Conservation (phyloP, 2,888 invertebrate genomes). For the Phymatocera aterrima region DNA sequence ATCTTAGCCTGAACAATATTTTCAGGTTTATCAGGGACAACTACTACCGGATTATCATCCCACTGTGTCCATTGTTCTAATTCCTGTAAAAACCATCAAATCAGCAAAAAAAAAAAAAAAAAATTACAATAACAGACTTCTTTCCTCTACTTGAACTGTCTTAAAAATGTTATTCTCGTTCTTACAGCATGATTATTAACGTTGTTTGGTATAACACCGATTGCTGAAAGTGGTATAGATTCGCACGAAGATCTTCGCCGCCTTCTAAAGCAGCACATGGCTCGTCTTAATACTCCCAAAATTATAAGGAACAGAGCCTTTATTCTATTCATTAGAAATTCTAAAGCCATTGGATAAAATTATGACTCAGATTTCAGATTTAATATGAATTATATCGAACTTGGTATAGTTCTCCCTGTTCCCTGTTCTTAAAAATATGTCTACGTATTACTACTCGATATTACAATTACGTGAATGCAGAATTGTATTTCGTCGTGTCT, state of each 20-base stretch:
- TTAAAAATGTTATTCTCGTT: not conserved
- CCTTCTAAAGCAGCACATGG: conserved; percentile 80
- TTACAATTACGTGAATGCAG: too few relatives aligned
- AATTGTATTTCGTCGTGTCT: too few relatives aligned
- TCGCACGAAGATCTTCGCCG: conserved; percentile 77
- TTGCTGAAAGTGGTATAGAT: conserved; percentile 77
- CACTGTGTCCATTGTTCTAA: conserved; percentile 79
- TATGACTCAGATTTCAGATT: too few relatives aligned
- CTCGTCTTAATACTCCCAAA: conserved; percentile 77
- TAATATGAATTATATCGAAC: too few relatives aligned
- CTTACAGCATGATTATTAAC: conserved; percentile 53
- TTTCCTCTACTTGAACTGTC: not conserved
- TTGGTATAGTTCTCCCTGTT: too few relatives aligned
- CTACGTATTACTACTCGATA: too few relatives aligned
- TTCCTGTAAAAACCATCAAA: conserved; percentile 61
- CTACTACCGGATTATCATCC: conserved; percentile 77
- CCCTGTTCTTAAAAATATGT: too few relatives aligned
- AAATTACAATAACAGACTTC: not conserved
- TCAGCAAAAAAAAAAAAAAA: conserved; percentile 33
- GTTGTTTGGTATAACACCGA: conserved; percentile 76
- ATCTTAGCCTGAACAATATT: conserved; percentile 80
- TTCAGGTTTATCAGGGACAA: conserved; percentile 69
- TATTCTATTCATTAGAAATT: conserved; percentile 75
- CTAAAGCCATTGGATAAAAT: conserved; percentile 75
- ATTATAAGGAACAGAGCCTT: conserved; percentile 78